phyloP scores from a whole-genome alignment of 2,888 invertebrate species.

The Brachycybe producta region DNA sequence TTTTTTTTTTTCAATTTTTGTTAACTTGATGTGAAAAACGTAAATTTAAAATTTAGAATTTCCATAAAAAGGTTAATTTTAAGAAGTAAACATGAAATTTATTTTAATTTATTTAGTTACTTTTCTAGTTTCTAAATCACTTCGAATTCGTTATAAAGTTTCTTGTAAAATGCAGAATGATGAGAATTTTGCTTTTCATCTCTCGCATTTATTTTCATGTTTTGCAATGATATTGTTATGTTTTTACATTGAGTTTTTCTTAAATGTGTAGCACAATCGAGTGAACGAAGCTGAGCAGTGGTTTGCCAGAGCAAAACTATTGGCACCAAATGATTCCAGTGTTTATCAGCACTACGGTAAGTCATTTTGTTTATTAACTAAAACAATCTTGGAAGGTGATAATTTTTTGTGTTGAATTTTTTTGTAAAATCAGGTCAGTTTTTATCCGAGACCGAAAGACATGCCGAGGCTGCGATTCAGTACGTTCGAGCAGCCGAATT shows the following conservation, averaged over 20 bases:
- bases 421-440: slow-evolving; percentile 71
- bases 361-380: slow-evolving; percentile 26
- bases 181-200: too few relatives aligned
- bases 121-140: too few relatives aligned
- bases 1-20: too few relatives aligned
- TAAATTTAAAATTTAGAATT: too few relatives aligned
- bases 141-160: too few relatives aligned
- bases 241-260: not conserved
- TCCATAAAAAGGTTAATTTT: too few relatives aligned
- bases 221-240: not conserved
- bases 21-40: too few relatives aligned
- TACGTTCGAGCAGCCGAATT: slow-evolving; percentile 65
- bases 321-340: slow-evolving; percentile 70
- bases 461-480: slow-evolving; percentile 67
- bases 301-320: slow-evolving; percentile 68
- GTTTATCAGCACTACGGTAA: slow-evolving; percentile 83
- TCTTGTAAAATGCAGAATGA: too few relatives aligned
- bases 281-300: slow-evolving; percentile 72
- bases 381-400: not conserved
- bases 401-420: not conserved
- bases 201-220: too few relatives aligned
- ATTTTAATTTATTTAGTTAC: too few relatives aligned
- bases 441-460: slow-evolving; percentile 60
- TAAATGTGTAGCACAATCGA: slow-evolving; percentile 71
- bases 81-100: too few relatives aligned